Conservation (phyloP, 1,140 invertebrate genomes). For the Hormaphis cornu region DNA sequence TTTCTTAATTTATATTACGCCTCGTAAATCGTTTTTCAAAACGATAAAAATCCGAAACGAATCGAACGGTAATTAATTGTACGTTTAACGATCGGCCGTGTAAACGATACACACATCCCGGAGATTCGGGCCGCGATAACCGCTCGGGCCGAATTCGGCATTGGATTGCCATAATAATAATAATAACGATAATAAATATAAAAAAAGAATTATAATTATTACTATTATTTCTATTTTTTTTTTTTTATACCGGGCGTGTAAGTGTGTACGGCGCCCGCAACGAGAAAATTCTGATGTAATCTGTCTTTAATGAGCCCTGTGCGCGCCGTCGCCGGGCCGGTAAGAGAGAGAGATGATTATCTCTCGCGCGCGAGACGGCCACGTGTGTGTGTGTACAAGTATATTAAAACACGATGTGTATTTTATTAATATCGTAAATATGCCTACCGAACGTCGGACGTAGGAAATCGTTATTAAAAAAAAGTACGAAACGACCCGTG, state of each 20-base stretch:
- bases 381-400: background rate
- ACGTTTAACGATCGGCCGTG: constrained; percentile 12
- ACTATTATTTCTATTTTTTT: too few relatives aligned
- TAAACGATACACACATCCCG: constrained; percentile 20
- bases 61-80: constrained; percentile 27
- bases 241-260: too few relatives aligned
- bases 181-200: too few relatives aligned
- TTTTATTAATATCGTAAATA: too few relatives aligned
- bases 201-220: too few relatives aligned
- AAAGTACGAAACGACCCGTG: too few relatives aligned
- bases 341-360: too few relatives aligned
- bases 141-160: constrained; percentile 4
- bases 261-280: background rate
- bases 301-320: constrained; percentile 19
- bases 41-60: background rate
- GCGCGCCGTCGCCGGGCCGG: background rate
- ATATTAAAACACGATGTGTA: background rate
- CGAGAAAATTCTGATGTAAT: constrained; percentile 1
- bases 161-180: constrained; percentile 26
- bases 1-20: constrained; percentile 13
- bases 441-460: too few relatives aligned
- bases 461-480: too few relatives aligned
- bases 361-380: too few relatives aligned
- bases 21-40: background rate
- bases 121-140: constrained; percentile 12